Percentiles rank a stretch among this genome's conserved stretches.
phyloP scores from a whole-genome alignment of 2,888 invertebrate species.

The Chesias legatella region DNA sequence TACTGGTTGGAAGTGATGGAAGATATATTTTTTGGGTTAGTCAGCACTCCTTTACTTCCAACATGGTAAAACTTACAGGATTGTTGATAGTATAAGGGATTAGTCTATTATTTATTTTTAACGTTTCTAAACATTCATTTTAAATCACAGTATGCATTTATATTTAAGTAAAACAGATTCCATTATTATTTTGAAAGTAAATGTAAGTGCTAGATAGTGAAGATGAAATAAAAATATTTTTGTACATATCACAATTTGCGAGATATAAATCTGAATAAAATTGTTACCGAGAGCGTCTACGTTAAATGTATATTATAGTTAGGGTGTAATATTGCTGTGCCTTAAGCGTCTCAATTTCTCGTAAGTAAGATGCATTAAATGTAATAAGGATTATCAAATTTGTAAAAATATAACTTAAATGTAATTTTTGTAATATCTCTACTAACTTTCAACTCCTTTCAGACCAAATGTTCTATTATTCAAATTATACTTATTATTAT shows the following conservation, averaged over 20 bases:
- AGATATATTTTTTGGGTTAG: no score
- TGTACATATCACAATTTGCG: conserved; percentile 78
- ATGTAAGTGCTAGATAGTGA: conserved; percentile 49
- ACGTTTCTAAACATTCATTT: conserved; percentile 17
- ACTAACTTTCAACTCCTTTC: conserved; percentile 52
- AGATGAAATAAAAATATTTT: conserved; percentile 69
- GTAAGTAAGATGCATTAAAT: conserved; percentile 59
- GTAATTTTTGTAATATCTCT: conserved; percentile 65
- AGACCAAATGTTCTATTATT: conserved; percentile 46
- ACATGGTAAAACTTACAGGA: no score
- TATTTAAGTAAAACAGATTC: conserved; percentile 16
- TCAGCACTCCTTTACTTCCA: no score
- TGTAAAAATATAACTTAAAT: conserved; percentile 50
- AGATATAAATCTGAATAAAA: conserved; percentile 49
- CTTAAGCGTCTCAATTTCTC: conserved; percentile 79
- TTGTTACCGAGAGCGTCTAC: conserved; percentile 76
- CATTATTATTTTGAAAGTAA: conserved; percentile 21
- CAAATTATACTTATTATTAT: conserved; percentile 24
- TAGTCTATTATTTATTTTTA: conserved; percentile 23
- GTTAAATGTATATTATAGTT: conserved; percentile 29
- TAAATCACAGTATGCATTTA: conserved; percentile 40
- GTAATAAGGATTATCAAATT: conserved; percentile 61
- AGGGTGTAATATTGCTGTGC: conserved; percentile 77
- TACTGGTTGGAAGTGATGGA: no score
- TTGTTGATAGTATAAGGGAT: conserved; percentile 1